Evolutionary conservation across 2,888 invertebrate genomes (phyloP).

Genomic region (Lutraria lutraria): DNA sequence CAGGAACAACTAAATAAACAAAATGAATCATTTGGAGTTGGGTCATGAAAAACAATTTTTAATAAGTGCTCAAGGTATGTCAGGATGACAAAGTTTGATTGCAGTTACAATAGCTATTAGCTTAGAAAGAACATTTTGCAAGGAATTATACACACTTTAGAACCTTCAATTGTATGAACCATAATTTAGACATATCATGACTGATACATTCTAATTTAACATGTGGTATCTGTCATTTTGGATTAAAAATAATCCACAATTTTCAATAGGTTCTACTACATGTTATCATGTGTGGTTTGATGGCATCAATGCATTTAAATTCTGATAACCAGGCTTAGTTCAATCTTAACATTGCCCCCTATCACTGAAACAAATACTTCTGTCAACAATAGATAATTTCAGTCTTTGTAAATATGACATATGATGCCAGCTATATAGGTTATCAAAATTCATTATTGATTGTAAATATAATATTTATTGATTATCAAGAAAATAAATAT

Average conservation of each 20-base stretch:
- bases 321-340: not conserved
- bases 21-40: too few relatives aligned
- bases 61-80: too few relatives aligned
- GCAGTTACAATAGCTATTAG: too few relatives aligned
- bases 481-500: not conserved
- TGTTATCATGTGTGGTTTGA: not conserved
- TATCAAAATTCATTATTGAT: slow-evolving; percentile 20
- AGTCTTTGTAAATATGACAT: not conserved
- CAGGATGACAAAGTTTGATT: too few relatives aligned
- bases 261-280: not conserved
- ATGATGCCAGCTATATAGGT: too few relatives aligned
- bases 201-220: not conserved
- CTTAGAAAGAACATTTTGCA: too few relatives aligned
- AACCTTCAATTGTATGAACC: not conserved
- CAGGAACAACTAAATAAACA: too few relatives aligned
- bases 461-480: not conserved
- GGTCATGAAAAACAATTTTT: too few relatives aligned
- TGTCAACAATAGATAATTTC: not conserved
- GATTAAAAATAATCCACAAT: not conserved
- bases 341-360: too few relatives aligned
- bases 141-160: too few relatives aligned
- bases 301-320: not conserved
- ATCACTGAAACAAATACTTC: not conserved
- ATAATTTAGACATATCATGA: not conserved
- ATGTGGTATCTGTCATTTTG: not conserved